Evolutionary conservation across 2,888 invertebrate genomes (phyloP).

Genomic region (Cyaniris semiargus): DNA sequence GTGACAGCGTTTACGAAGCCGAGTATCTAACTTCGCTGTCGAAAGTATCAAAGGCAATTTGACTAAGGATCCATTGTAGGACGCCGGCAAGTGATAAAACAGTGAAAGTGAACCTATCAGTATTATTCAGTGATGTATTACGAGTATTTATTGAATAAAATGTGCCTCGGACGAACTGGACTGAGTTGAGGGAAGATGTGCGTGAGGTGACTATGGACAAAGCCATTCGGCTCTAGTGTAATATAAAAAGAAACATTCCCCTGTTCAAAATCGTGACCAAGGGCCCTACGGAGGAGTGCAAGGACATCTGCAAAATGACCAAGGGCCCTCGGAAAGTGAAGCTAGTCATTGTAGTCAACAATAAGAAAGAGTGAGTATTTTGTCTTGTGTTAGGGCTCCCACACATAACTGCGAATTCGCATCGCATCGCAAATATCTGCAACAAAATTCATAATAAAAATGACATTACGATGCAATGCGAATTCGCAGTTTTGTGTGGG

Average conservation of each 20-base stretch:
- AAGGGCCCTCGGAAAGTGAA: conserved; percentile 81
- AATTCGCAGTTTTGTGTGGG: no score
- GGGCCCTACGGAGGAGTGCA: conserved; percentile 72
- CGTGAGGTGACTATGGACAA: conserved; percentile 64
- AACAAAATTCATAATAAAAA: no score
- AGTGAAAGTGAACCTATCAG: conserved; percentile 54
- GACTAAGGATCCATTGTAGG: background rate
- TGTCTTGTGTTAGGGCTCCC: background rate
- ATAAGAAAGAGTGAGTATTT: conserved; percentile 79
- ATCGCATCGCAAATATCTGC: no score
- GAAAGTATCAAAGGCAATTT: background rate
- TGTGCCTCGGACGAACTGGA: conserved; percentile 58
- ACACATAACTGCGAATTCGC: no score
- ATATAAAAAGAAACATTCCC: conserved; percentile 70
- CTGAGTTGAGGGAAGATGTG: conserved; percentile 59
- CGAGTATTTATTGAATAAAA: conserved; percentile 43
- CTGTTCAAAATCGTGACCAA: conserved; percentile 74
- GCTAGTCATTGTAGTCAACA: conserved; percentile 81
- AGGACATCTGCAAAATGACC: conserved; percentile 78
- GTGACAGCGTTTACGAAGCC: background rate
- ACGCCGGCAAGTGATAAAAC: conserved; percentile 36
- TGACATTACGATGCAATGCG: no score
- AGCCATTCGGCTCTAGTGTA: conserved; percentile 62
- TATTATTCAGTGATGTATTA: conserved; percentile 56
- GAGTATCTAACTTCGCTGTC: background rate